Base-by-base conservation (phyloP, 2,888 invertebrate species). In the Junonia oenone region DNA sequence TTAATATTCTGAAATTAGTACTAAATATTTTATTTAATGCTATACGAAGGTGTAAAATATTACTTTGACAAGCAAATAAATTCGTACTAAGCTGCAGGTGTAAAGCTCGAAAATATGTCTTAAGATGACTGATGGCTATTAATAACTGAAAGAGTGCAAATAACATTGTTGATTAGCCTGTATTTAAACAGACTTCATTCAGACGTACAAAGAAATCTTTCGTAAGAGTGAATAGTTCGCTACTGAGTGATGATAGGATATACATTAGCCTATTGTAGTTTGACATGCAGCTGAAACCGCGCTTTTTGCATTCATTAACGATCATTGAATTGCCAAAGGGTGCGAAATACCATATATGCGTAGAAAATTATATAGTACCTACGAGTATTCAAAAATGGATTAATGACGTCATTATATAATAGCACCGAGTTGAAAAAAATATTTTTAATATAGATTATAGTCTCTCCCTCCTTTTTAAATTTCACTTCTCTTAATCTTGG, bases 101-200 rank as follows among this genome's bases (percentile, higher is more conserved):
- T 33, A 33, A 2, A 33, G 1, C 4, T 37, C 5, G 8, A 37
- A 17, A 40, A 37, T 15, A 14, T 38, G 17, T 17, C 38, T 40
- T 19, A 40, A 51, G 47, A 48, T 58, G 55, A 55, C 55, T 55
- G 22, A 55, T 55, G 55, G 45, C 13, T 51, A 13, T 26, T 37
- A 35, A 17, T 51, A 22, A 49, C 40, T 37, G 35, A 11, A 48
- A 47, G 9, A 38, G 35, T 48, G 45, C 48, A 45, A 51, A 55
- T 45, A 55, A 55, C 40, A 47, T 14, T 35, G 31, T 45, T 49
- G 38, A 58, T 58, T 51, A 48, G 19, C 68, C 68, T 63, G 65
- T 66, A 67, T 65, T 67, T 71, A 63, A 61, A 64, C 62, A 67
- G 55, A 73, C 68, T 72, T 73, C 72, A 79, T 76, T 78, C 76